A percentile compares a stretch with the other conserved stretches of the same genome.
Conservation (phyloP, 2,113 vertebrate species). For the Orcinus orca region DNA sequence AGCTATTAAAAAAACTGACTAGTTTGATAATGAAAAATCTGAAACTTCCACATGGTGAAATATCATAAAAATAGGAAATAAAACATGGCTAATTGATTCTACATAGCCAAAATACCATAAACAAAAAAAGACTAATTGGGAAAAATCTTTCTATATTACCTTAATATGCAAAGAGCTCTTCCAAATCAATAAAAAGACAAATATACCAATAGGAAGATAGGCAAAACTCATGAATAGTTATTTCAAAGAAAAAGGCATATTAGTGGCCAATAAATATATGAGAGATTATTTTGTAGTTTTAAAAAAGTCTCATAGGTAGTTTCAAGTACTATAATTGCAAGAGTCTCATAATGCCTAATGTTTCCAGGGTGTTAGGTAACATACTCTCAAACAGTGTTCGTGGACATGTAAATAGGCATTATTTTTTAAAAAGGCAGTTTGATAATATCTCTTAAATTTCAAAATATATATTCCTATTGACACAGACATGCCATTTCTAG, state of each 20-base stretch:
- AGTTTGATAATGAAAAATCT: constrained; percentile 29
- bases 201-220: not conserved
- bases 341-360: not conserved
- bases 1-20: not conserved
- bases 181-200: constrained; percentile 22
- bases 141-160: constrained; percentile 17
- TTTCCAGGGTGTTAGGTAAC: not conserved
- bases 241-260: constrained; percentile 29
- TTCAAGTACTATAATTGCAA: not conserved
- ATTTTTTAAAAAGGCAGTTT: constrained; percentile 20
- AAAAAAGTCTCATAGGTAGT: not conserved
- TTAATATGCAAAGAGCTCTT: constrained; percentile 33
- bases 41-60: not conserved
- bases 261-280: not conserved
- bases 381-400: not conserved
- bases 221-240: not conserved
- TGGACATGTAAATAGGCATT: not conserved
- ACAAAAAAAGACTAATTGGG: not conserved
- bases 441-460: constrained; percentile 33
- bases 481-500: constrained; percentile 6
- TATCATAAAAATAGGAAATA: constrained; percentile 11
- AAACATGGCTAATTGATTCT: not conserved
- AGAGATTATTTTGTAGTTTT: not conserved
- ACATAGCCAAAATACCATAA: not conserved
- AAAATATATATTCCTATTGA: not conserved